phyloP scores from a whole-genome alignment of 2,113 vertebrate species.

The Rhea pennata region DNA sequence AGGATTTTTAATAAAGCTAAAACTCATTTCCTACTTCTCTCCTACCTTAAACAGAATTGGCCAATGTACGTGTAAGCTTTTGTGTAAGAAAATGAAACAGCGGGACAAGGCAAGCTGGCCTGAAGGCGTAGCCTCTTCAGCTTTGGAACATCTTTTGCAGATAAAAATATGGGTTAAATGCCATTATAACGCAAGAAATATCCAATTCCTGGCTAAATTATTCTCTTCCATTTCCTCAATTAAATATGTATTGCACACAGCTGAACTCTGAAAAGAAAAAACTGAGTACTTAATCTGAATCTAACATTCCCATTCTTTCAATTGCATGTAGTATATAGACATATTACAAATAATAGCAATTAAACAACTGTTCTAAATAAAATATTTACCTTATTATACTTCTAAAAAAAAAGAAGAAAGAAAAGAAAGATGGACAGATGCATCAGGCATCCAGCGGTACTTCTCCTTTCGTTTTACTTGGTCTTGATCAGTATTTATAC shows the following conservation, averaged over 20 bases:
- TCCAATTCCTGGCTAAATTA: slow-evolving; percentile 9
- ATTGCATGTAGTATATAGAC: neutral
- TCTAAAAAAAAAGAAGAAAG: neutral
- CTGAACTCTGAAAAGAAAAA: neutral
- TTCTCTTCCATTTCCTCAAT: slow-evolving; percentile 14
- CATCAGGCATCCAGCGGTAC: slow-evolving; percentile 16
- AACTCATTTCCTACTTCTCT: neutral
- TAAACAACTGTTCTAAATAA: neutral
- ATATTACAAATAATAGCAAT: neutral
- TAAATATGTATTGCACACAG: slow-evolving; percentile 1
- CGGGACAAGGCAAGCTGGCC: slow-evolving; percentile 12
- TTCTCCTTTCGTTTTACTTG: slow-evolving; percentile 39
- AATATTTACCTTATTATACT: neutral
- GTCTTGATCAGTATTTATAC: slow-evolving; percentile 33
- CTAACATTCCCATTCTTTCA: neutral
- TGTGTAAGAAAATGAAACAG: slow-evolving; percentile 10
- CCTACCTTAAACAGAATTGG: neutral
- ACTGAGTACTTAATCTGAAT: neutral
- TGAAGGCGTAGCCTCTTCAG: slow-evolving; percentile 41
- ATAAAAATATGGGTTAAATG: slow-evolving; percentile 27
- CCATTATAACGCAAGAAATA: neutral
- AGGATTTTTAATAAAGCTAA: neutral
- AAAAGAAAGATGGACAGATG: neutral
- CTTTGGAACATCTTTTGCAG: slow-evolving; percentile 18
- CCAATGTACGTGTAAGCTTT: neutral